phyloP scores from a whole-genome alignment of 2,797 vertebrate genomes.

The Bryconaethiops microstoma region DNA sequence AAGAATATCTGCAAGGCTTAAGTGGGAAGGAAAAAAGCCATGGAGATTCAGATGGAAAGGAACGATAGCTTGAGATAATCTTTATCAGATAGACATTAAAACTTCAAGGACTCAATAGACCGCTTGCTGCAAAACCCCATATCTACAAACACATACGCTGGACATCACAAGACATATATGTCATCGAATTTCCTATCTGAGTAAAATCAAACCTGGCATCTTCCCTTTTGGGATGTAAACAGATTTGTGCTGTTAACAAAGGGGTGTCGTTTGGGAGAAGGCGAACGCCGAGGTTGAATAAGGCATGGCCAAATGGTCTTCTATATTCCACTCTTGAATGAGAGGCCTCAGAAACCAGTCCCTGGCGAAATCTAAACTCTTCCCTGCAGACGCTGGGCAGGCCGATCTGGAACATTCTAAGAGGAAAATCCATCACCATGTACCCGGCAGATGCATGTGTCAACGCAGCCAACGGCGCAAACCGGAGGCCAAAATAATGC shows the following conservation, averaged over 20 bases:
- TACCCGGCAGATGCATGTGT: constrained; percentile 77
- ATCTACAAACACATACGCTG: background rate
- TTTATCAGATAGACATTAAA: constrained; percentile 39
- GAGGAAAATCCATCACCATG: constrained; percentile 81
- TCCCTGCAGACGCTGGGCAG: constrained; percentile 55
- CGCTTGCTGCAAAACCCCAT: background rate
- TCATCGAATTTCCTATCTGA: constrained; percentile 1
- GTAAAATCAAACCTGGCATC: background rate
- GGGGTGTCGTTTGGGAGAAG: background rate
- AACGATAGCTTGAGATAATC: constrained; percentile 9
- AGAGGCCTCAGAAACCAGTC: constrained; percentile 49
- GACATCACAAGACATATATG: background rate
- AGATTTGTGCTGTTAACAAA: background rate
- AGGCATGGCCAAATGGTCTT: constrained; percentile 65
- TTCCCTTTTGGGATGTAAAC: background rate
- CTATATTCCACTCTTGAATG: constrained; percentile 64
- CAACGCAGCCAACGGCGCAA: constrained; percentile 69
- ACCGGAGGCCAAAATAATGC: constrained; percentile 70
- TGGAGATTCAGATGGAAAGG: background rate
- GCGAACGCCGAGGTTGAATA: constrained; percentile 7
- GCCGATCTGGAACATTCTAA: constrained; percentile 72
- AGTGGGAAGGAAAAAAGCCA: constrained; percentile 5
- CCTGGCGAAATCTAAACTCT: constrained; percentile 57
- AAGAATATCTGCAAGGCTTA: constrained; percentile 9
- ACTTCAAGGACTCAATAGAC: constrained; percentile 1